Percentiles rank a stretch among this genome's conserved stretches.
These are phyloP conservation scores for Ctenoplectra terminalis DNA, from an alignment of 1,140 invertebrate species.

Conservation along the genomic window DNA sequence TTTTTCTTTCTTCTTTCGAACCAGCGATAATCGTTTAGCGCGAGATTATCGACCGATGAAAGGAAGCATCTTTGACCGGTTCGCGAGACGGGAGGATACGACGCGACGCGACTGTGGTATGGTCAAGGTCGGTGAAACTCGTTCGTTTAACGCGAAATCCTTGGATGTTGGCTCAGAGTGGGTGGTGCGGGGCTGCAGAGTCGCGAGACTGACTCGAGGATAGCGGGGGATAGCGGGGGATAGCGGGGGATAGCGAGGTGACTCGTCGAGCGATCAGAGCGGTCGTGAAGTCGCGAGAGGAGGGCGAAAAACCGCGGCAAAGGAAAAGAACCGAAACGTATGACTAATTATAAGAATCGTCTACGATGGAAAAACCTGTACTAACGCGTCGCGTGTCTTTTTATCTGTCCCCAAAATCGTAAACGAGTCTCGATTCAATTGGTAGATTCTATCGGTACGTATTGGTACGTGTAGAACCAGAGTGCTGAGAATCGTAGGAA, in stretches of 20 bases:
- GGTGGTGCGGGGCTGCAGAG: background rate
- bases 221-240: too few relatives aligned
- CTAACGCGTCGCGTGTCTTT: too few relatives aligned
- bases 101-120: background rate
- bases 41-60: conserved; percentile 10
- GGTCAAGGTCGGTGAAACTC: conserved; percentile 42
- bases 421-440: too few relatives aligned
- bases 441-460: too few relatives aligned
- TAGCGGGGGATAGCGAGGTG: too few relatives aligned
- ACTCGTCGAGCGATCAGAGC: background rate
- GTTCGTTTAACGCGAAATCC: conserved; percentile 34
- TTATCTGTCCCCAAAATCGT: too few relatives aligned
- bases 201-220: background rate
- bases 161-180: background rate
- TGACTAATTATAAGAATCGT: background rate
- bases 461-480: too few relatives aligned
- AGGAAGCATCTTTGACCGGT: conserved; percentile 10
- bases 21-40: background rate
- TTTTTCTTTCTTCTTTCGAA: background rate
- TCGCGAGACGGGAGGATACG: background rate
- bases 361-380: conserved; percentile 25
- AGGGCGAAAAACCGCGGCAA: conserved; percentile 10
- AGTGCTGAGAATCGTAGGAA: background rate
- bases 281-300: background rate
- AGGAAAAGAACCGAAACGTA: conserved; percentile 30